phyloP scores from a whole-genome alignment of 92 coral and sea anemone genomes.

The Diadumene lineata region DNA sequence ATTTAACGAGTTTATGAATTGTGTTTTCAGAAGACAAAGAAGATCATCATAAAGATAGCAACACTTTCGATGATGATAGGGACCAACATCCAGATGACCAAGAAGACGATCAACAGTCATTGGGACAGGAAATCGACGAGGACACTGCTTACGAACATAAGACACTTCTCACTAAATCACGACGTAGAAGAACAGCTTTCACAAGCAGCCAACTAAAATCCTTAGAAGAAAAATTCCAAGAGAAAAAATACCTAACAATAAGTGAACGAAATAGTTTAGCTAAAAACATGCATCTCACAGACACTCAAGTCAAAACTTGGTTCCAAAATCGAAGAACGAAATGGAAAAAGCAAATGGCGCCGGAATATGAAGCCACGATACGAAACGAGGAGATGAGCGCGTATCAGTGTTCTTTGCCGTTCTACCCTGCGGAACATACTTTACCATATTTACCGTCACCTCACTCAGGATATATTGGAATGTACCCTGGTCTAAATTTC shows the following conservation, averaged over 20 bases:
- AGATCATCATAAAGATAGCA: background rate
- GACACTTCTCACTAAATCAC: conserved; percentile 73
- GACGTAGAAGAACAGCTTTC: conserved; percentile 92
- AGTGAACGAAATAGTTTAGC: conserved; percentile 94
- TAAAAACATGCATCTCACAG: conserved; percentile 83
- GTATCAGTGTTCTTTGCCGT: conserved; percentile 53
- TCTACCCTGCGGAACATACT: conserved; percentile 58
- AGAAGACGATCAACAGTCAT: conserved; percentile 1
- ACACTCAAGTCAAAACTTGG: conserved; percentile 99
- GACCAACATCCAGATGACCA: background rate
- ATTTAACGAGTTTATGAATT: too few relatives aligned
- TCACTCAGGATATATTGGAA: conserved; percentile 52
- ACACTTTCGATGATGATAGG: background rate
- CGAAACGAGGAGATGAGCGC: conserved; percentile 64
- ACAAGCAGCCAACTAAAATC: conserved; percentile 97
- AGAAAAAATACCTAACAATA: conserved; percentile 95
- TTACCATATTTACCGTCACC: conserved; percentile 45
- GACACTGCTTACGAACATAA: conserved; percentile 54
- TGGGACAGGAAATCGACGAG: conserved; percentile 22
- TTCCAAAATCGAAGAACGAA: conserved; percentile 97
- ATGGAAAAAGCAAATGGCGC: conserved; percentile 99
- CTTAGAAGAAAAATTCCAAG: conserved; percentile 91
- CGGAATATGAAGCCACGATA: conserved; percentile 76
- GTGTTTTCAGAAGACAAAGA: background rate
- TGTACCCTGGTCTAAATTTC: conserved; percentile 46